Base-by-base conservation (phyloP, 92 coral and sea anemone genomes). In the Parazoanthus darwini region DNA sequence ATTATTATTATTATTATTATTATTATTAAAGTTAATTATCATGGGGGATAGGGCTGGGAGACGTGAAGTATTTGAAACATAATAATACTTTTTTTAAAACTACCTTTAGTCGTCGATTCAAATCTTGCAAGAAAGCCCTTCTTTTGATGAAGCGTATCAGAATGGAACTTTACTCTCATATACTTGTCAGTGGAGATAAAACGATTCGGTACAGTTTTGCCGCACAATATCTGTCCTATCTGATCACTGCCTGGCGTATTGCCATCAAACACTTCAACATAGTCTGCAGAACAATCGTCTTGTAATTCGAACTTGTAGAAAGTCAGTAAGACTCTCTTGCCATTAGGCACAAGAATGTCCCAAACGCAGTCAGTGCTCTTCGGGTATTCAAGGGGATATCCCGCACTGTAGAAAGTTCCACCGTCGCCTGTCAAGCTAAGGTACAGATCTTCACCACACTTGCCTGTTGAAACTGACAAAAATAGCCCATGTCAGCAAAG, bases 91-190 rank as follows among this genome's bases (percentile, higher is more conserved):
- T 58, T 63, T 0, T 63, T 0, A 54, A 48, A 48, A 54, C 43
- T 42, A 82, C 86, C 77, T 82, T 82, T 42, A 18, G 77, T 42
- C 42, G 73, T 48, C 39, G 74, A 44, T 48, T 82, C 86, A 43
- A 82, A 82, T 71, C 63, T 82, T 65, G 86, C 86, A 82, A 82
- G 77, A 43, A 82, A 82, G 8, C 86, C 86, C 22, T 42, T 65
- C 15, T 25, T 23, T 36, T 39, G 33, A 33, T 0, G 7, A 39
- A 67, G 36, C 0, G 0, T 3, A 39, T 82, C 86, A 38, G 86
- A 39, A 15, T 43, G 86, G 86, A 82, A 82, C 5, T 10, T 13
- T 6, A 82, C 86, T n/a, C 86, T 66, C 86, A 82, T 82, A 20
- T 67, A 66, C 14, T 8, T 29, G 1, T 29, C 77, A 29, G 37